Evolutionary conservation across 2,797 vertebrate species (phyloP).

Genomic region (Halcyon badia): DNA sequence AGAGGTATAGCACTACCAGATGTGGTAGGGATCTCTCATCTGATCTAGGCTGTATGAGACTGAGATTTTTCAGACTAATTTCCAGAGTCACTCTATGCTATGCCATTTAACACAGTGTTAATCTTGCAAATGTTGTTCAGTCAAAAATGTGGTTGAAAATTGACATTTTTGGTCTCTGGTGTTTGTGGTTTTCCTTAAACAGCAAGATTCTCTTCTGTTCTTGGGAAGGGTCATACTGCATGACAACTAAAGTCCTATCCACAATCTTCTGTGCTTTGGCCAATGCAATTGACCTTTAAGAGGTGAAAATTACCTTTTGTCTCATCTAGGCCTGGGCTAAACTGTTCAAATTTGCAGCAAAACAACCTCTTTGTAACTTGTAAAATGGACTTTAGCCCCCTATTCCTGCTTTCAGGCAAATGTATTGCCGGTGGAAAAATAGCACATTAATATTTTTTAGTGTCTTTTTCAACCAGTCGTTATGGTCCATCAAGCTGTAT

Average conservation of each 20-base stretch:
- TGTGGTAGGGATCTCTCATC: background rate
- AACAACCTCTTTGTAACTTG: background rate
- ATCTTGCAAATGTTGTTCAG: background rate
- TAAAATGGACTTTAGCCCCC: background rate
- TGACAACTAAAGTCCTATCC: background rate
- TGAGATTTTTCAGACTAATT: background rate
- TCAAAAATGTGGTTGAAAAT: background rate
- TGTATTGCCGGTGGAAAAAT: background rate
- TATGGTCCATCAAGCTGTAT: background rate
- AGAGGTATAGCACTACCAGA: background rate
- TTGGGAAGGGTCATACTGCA: background rate
- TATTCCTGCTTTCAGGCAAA: background rate
- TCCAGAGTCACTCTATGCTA: background rate
- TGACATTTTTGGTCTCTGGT: background rate
- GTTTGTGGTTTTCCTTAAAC: background rate
- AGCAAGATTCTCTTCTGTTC: background rate
- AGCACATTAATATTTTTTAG: background rate
- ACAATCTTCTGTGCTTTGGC: background rate
- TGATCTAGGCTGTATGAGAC: background rate
- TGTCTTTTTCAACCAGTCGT: background rate
- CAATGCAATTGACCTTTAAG: slow-evolving; percentile 14
- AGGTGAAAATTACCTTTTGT: slow-evolving; percentile 28
- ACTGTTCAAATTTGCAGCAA: background rate
- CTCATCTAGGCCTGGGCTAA: background rate
- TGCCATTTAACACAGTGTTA: background rate